Conservation (phyloP, 2,797 vertebrate genomes). For the Enteromius thamalakanensis region DNA sequence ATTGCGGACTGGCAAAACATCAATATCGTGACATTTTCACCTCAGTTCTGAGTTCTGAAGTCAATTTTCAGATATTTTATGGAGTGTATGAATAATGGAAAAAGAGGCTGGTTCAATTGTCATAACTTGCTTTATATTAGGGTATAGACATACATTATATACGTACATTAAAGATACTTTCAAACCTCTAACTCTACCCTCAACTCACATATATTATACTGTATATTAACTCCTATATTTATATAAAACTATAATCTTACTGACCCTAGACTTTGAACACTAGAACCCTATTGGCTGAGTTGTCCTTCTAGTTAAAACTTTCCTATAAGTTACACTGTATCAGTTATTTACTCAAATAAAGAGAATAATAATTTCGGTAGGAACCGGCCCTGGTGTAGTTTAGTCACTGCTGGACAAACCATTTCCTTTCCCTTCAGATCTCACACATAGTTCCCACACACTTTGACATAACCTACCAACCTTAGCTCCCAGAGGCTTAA, state of each 20-base stretch:
- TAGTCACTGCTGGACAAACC: conserved; percentile 59
- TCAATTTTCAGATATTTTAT: neutral
- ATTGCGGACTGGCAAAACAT: neutral
- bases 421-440: conserved; percentile 60
- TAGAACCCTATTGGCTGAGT: neutral
- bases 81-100: neutral
- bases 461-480: conserved; percentile 74
- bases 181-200: neutral
- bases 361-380: neutral
- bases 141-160: neutral
- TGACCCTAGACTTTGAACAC: neutral
- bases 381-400: neutral
- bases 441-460: conserved; percentile 71
- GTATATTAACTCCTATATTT: no score
- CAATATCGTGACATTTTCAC: conserved; percentile 1
- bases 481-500: conserved; percentile 63
- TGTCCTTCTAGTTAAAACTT: neutral
- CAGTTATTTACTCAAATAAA: neutral
- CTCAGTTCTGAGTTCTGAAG: neutral
- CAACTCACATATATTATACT: no score
- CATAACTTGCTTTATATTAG: neutral
- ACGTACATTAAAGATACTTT: neutral
- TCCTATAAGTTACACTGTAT: neutral
- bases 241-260: neutral
- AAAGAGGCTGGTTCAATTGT: neutral